These are phyloP conservation scores for Napeogenes inachia DNA, from an alignment of 2,888 invertebrate species.

Conservation along the genomic window DNA sequence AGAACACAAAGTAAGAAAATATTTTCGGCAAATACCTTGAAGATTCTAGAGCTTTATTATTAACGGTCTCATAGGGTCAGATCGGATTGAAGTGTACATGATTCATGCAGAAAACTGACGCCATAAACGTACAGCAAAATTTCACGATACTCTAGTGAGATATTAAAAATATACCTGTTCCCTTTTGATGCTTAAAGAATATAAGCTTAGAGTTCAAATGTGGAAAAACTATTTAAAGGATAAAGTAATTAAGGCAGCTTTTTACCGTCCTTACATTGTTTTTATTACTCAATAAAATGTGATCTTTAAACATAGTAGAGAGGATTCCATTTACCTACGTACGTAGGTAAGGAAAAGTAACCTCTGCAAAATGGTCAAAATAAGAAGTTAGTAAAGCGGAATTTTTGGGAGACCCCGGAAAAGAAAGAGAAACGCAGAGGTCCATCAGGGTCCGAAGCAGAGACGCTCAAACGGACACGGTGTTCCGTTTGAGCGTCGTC, in stretches of 20 bases:
- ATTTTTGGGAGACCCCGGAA: slow-evolving; percentile 39
- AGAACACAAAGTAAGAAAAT: not conserved
- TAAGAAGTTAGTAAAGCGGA: slow-evolving; percentile 42
- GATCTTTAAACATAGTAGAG: too few relatives aligned
- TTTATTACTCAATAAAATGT: too few relatives aligned
- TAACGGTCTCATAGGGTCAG: slow-evolving; percentile 8
- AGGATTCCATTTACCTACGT: slow-evolving; percentile 35
- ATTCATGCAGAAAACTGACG: slow-evolving; percentile 12
- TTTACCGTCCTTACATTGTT: too few relatives aligned
- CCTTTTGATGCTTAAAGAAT: slow-evolving; percentile 7
- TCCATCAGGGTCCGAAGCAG: slow-evolving; percentile 38
- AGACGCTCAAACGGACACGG: slow-evolving; percentile 48
- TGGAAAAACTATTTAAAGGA: too few relatives aligned
- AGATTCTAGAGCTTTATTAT: slow-evolving; percentile 2
- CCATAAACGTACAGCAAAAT: slow-evolving; percentile 8
- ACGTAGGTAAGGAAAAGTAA: slow-evolving; percentile 48
- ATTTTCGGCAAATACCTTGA: not conserved
- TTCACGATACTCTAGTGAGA: slow-evolving; percentile 7
- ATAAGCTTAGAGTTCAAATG: not conserved
- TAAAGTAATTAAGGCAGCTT: too few relatives aligned
- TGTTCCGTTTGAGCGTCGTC: slow-evolving; percentile 35
- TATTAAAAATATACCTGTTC: not conserved
- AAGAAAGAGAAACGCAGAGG: slow-evolving; percentile 49
- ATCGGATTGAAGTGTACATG: slow-evolving; percentile 17
- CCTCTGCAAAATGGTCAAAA: slow-evolving; percentile 45